Evolutionary conservation across 1,140 invertebrate species (phyloP), one percentile per base, ranked within the genome.

Genomic region (Macrostomum lignano): DNA sequence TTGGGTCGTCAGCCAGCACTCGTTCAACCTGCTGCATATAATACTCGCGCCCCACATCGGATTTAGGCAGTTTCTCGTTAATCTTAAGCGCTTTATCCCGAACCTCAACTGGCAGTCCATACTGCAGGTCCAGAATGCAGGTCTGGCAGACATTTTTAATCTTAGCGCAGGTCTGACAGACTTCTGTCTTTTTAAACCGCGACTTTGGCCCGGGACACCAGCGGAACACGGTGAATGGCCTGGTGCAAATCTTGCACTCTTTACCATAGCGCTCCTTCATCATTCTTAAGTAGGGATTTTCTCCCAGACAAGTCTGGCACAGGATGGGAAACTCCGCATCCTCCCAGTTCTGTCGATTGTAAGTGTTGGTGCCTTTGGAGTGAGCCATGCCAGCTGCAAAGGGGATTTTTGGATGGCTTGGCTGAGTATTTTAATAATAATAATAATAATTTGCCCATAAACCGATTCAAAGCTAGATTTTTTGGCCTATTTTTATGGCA

Each of bases 111-210:
- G 65, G 65, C 21, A 68, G 46, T 37, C 64, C 88, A 62, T 91
- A 98, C 55, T 96, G 86, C 29, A 99, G 61, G 60, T 99, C 91
- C 20, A 99, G 54, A 2, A 98, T 61, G 59, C 91, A 98, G 2
- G 91, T 98, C 54, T 99, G 91, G 56, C 91, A 99, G 1, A 96
- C 84, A 62, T 99, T 98, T 49, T 98, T 99, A 10, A 96, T 49
- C 42, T 88, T 76, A 29, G 78, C 77, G 58, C 91, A 99, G 1
- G 88, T 96, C 50, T 98, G 91, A 59, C 91, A 99, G 7, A 99
- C 75, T 65, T 98, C 91, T 1, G 91, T 96, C 50, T 94, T 96
- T 55, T 98, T 98, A 50, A 93, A 98, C 43, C 91, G 70, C 81
- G 94, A 94, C 37, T 78, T 65, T 2, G 82, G 74, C 14, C 91